These are phyloP conservation scores for Pachliopta kotzebuea DNA, from an alignment of 2,888 invertebrate species.

Conservation along the genomic window DNA sequence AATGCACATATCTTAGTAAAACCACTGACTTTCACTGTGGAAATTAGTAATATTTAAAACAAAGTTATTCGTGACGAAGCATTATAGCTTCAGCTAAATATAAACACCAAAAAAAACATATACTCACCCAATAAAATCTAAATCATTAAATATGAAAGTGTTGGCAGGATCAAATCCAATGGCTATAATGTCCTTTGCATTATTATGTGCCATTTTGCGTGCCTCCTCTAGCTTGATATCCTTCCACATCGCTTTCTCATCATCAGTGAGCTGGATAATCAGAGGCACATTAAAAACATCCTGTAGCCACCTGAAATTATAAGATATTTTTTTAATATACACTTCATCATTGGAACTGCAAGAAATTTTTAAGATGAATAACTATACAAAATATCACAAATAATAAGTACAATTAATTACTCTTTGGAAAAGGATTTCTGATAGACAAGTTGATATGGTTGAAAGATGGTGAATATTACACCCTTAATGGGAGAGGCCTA, in stretches of 20 bases:
- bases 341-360: too few relatives aligned
- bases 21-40: neutral
- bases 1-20: neutral
- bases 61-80: neutral
- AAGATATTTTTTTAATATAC: neutral
- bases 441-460: too few relatives aligned
- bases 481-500: too few relatives aligned
- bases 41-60: neutral
- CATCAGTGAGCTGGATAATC: conserved; percentile 98
- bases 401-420: too few relatives aligned
- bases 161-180: conserved; percentile 96
- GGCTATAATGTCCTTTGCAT: conserved; percentile 98
- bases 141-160: conserved; percentile 98
- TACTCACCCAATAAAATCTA: conserved; percentile 95
- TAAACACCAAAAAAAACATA: neutral
- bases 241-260: conserved; percentile 99
- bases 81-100: too few relatives aligned
- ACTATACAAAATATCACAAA: too few relatives aligned
- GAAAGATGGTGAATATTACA: too few relatives aligned
- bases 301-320: conserved; percentile 95
- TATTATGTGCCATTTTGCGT: conserved; percentile 90
- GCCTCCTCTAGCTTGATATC: conserved; percentile 94
- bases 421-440: too few relatives aligned
- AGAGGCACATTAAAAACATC: conserved; percentile 97
- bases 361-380: too few relatives aligned